These are phyloP conservation scores for Drosophila paranaensis DNA, from an alignment of 2,888 invertebrate species.

Conservation along the genomic window DNA sequence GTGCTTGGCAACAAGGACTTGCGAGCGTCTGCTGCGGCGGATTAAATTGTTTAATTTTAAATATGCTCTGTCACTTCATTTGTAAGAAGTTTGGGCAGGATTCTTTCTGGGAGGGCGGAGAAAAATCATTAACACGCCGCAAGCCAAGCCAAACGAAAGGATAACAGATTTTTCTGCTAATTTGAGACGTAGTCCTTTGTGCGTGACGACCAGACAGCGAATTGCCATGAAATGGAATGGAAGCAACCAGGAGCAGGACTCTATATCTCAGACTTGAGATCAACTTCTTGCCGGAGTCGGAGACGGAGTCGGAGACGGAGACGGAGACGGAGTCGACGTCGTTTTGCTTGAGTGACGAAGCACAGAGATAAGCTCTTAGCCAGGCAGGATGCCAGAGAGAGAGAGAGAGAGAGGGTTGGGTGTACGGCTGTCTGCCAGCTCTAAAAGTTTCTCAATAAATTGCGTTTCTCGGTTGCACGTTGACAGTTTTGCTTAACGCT, in stretches of 20 bases:
- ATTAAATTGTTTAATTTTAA: constrained; percentile 81
- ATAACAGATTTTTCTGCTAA: constrained; percentile 83
- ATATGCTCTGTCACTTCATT: constrained; percentile 81
- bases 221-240: constrained; percentile 18
- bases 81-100: constrained; percentile 51
- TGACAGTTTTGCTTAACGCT: constrained; percentile 84
- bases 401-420: neutral
- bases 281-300: constrained; percentile 70
- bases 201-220: constrained; percentile 75
- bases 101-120: constrained; percentile 13
- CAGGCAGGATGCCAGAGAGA: constrained; percentile 40
- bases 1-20: constrained; percentile 46
- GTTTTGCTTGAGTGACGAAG: constrained; percentile 80
- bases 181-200: constrained; percentile 82
- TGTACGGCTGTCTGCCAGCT: constrained; percentile 26
- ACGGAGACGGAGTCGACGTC: constrained; percentile 15
- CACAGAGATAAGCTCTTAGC: constrained; percentile 75
- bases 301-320: neutral
- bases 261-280: constrained; percentile 64
- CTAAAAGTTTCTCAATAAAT: constrained; percentile 82
- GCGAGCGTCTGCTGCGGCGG: constrained; percentile 70
- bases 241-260: constrained; percentile 3
- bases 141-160: constrained; percentile 82
- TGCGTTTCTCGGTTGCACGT: constrained; percentile 77
- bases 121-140: constrained; percentile 84